Base-by-base conservation (phyloP, 64 coral and sea anemone genomes). In the Stylophora pistillata region DNA sequence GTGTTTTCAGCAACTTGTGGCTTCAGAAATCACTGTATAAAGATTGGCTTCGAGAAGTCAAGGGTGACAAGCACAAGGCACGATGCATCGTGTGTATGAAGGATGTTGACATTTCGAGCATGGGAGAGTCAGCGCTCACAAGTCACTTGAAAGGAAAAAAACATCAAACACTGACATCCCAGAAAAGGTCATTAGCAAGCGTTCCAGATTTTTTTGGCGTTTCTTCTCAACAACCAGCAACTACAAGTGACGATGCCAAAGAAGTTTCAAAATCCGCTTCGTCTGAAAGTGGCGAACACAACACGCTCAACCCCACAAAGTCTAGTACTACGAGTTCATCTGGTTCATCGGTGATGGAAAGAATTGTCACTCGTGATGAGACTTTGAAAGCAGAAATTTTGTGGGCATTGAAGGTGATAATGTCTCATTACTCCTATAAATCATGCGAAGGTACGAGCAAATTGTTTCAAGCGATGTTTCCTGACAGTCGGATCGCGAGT, bases 361-460 rank as follows among this genome's bases (percentile, higher is more conserved):
- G 37, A 41, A 41, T 41, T 85, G 81, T 82, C 78, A 91, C 82
- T 71, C 9, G 70, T 56, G 54, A 85, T 94, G 88, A 94, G 55
- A 85, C 54, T 27, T 76, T 89, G 56, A 89, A 23, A 33, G 92
- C 87, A 64, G 87, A 94, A 71, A 87, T 94, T 77, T 66, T 90
- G 25, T 93, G 76, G 91, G 18, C 85, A 79, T 56, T 93, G 79
- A 93, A 93, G 60, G 85, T 73, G 23, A 72, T 90, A 54, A 76
- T 89, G 70, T 86, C 88, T 76, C 92, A 94, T 90, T 94, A 90
- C 77, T 78, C 72, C 74, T 94, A 94, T 56, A 86, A 94, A 58
- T 85, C 78, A 55, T 90, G 88, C 73, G 88, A 90, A 53, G 88
- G 85, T 73, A 86, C 85, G 74, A 85, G 68, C 74, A 76, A 82